A percentile compares a stretch with the other conserved stretches of the same genome.
Conservation (phyloP, 2,113 vertebrate species). For the Callipepla squamata region DNA sequence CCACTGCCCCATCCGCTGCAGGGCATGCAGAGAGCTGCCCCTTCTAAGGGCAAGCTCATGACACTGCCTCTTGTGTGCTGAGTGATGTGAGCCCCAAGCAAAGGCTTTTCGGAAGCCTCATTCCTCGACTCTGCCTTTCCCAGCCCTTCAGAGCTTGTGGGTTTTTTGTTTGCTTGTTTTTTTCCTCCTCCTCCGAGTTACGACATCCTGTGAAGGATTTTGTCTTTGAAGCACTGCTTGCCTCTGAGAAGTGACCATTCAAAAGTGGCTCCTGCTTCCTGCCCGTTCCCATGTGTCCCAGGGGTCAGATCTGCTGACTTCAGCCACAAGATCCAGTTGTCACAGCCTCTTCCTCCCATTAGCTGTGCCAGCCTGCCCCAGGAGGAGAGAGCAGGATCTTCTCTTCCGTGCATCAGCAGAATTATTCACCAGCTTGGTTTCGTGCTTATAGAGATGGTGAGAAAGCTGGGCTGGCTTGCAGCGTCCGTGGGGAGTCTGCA, state of each 20-base stretch:
- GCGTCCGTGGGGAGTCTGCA: conserved; percentile 20
- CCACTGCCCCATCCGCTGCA: accelerated
- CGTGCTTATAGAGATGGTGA: conserved; percentile 3
- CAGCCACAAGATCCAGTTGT: conserved; percentile 62
- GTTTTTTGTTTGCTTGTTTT: conserved; percentile 43
- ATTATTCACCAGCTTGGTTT: conserved; percentile 60
- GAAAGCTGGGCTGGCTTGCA: not conserved
- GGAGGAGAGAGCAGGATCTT: conserved; percentile 49
- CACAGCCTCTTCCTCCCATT: conserved; percentile 54
- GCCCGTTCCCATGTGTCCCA: conserved; percentile 46
- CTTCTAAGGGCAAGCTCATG: not conserved
- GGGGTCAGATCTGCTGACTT: conserved; percentile 52
- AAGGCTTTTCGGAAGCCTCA: not conserved
- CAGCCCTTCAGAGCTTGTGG: conserved; percentile 36
- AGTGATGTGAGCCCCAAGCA: not conserved
- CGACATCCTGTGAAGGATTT: conserved; percentile 44
- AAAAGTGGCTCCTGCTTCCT: conserved; percentile 55
- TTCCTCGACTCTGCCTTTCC: conserved; percentile 50
- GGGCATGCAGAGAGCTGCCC: not conserved
- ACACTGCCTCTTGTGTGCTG: not conserved
- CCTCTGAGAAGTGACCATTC: conserved; percentile 54
- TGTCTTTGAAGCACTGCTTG: conserved; percentile 49
- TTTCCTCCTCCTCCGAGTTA: conserved; percentile 46
- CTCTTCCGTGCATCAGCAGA: conserved; percentile 60
- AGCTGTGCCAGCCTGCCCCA: conserved; percentile 38